phyloP scores from a whole-genome alignment of 2,797 vertebrate genomes.

The Rhinoraja longicauda region DNA sequence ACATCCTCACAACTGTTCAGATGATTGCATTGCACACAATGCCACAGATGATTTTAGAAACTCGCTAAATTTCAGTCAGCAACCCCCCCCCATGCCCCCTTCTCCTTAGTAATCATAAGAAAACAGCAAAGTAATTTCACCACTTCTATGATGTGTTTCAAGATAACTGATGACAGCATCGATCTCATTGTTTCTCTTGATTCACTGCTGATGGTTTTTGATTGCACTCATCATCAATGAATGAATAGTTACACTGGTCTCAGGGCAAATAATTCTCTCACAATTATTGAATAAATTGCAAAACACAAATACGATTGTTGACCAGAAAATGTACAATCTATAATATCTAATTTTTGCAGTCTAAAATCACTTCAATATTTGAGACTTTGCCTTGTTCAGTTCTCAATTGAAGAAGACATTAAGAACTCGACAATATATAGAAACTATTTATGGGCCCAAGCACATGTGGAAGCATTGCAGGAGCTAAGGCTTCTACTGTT shows the following conservation, averaged over 20 bases:
- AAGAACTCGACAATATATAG: too few relatives aligned
- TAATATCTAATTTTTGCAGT: background rate
- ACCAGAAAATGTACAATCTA: background rate
- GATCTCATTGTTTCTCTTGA: too few relatives aligned
- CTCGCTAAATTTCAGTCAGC: background rate
- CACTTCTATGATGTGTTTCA: background rate
- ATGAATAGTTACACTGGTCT: background rate
- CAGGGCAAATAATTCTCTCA: background rate
- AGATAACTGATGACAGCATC: background rate
- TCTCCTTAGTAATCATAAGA: background rate
- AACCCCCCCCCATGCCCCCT: background rate
- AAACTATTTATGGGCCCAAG: too few relatives aligned
- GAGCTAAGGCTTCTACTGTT: too few relatives aligned
- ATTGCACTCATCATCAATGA: background rate
- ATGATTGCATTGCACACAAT: background rate
- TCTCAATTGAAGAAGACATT: too few relatives aligned
- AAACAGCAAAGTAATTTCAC: background rate
- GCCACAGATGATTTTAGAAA: background rate
- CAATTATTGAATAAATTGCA: background rate
- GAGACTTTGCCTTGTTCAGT: background rate
- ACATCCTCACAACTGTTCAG: background rate
- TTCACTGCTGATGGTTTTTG: background rate
- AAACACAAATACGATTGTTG: background rate
- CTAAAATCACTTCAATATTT: background rate
- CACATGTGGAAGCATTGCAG: too few relatives aligned